Percentiles rank a stretch among this genome's conserved stretches.
Evolutionary conservation across 1,140 invertebrate species (phyloP).

Genomic region (Drosophila sulfurigaster): DNA sequence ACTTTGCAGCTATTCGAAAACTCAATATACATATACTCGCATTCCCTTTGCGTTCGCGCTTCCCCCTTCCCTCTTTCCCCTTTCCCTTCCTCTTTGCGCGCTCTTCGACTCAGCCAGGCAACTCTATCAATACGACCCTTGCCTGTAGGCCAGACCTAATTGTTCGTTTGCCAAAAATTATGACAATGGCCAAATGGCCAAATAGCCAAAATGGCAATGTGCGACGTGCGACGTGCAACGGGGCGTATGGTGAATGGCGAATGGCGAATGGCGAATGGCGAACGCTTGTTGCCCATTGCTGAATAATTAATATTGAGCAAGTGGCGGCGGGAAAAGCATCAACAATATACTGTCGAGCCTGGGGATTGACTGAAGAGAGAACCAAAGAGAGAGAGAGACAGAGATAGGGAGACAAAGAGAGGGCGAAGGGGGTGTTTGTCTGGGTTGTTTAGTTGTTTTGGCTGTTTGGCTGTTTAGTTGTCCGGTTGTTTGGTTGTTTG

Average conservation of each 20-base stretch:
- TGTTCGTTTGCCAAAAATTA: conserved; percentile 66
- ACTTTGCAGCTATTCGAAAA: conserved; percentile 49
- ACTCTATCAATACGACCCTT: background rate
- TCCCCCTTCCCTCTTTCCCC: too few species aligned
- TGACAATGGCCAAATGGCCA: conserved; percentile 51
- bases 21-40: conserved; percentile 17
- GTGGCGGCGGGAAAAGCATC: conserved; percentile 30
- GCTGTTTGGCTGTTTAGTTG: conserved; percentile 1
- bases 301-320: conserved; percentile 56
- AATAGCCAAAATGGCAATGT: conserved; percentile 41
- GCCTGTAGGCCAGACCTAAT: conserved; percentile 55
- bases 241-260: conserved; percentile 2
- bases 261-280: conserved; percentile 22
- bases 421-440: background rate
- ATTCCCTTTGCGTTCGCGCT: background rate
- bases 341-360: conserved; percentile 18
- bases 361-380: background rate
- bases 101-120: background rate
- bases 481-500: conserved; percentile 12
- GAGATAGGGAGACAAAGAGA: background rate
- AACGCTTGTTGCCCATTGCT: conserved; percentile 28
- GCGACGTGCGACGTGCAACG: conserved; percentile 7
- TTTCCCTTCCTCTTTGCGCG: background rate
- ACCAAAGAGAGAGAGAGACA: too few species aligned
- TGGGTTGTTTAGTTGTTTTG: conserved; percentile 9